phyloP scores from a whole-genome alignment of 2,113 vertebrate species.

The Oplegnathus fasciatus region DNA sequence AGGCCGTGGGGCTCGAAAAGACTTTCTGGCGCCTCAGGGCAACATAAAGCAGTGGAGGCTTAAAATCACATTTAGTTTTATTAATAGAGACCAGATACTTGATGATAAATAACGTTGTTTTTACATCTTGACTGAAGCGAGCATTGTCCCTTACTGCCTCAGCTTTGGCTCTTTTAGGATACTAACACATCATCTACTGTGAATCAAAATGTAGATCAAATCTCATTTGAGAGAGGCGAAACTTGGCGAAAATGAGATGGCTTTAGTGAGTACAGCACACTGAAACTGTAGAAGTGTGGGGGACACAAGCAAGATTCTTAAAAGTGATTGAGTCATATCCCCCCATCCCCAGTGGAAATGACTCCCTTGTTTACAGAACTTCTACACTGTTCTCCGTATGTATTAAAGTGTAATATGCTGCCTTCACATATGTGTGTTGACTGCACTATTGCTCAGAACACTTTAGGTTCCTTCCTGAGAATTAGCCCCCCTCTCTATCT shows the following conservation, averaged over 20 bases:
- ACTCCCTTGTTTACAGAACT: neutral
- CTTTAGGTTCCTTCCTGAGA: slow-evolving; percentile 36
- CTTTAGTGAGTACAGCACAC: neutral
- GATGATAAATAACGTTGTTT: neutral
- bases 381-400: neutral
- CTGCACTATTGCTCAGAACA: slow-evolving; percentile 35
- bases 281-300: neutral
- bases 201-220: neutral
- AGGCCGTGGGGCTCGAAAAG: neutral
- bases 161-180: neutral
- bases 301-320: neutral
- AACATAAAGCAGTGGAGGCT: neutral
- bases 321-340: neutral
- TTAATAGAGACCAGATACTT: neutral
- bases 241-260: neutral
- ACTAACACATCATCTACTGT: neutral
- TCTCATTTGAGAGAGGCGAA: no score
- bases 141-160: neutral
- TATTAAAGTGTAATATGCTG: neutral
- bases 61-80: neutral
- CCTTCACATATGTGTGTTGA: neutral
- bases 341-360: neutral
- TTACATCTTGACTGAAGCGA: neutral
- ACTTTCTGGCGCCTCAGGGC: no score
- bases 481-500: neutral